phyloP scores from a whole-genome alignment of 2,113 vertebrate genomes.

The Pseudopipra pipra region DNA sequence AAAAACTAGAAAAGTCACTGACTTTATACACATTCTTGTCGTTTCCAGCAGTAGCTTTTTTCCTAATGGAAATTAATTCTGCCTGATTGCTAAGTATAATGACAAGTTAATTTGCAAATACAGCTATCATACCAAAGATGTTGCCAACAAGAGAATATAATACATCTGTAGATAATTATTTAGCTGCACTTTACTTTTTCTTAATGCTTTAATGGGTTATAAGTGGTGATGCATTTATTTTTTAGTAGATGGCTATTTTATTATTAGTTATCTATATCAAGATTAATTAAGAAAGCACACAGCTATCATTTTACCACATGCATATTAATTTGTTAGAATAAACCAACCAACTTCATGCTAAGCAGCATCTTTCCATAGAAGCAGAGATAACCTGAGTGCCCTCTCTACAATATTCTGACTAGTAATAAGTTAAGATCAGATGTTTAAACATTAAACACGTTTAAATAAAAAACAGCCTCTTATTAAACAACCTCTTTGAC shows the following conservation, averaged over 20 bases:
- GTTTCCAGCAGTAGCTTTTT: not conserved
- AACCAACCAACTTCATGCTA: not conserved
- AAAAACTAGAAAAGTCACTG: not conserved
- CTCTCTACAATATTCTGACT: not conserved
- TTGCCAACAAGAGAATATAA: not conserved
- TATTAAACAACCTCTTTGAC: not conserved
- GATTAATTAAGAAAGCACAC: not conserved
- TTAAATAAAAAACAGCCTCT: not conserved
- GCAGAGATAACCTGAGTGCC: not conserved
- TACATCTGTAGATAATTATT: not conserved
- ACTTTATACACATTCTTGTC: not conserved
- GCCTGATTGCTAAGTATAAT: not conserved
- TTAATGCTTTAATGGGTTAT: not conserved
- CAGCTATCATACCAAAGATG: not conserved
- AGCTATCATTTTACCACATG: slow-evolving; percentile 11
- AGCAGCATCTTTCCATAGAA: not conserved
- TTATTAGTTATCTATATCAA: not conserved
- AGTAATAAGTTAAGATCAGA: not conserved
- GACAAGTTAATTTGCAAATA: not conserved
- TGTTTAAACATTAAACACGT: not conserved
- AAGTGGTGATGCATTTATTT: not conserved
- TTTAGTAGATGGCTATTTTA: not conserved
- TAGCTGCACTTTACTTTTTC: not conserved
- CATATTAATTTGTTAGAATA: slow-evolving; percentile 27
- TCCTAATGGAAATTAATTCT: not conserved